Percentiles rank a stretch among this genome's conserved stretches.
Evolutionary conservation across 1,140 invertebrate species (phyloP).

Genomic region (Drosophila lacertosa): DNA sequence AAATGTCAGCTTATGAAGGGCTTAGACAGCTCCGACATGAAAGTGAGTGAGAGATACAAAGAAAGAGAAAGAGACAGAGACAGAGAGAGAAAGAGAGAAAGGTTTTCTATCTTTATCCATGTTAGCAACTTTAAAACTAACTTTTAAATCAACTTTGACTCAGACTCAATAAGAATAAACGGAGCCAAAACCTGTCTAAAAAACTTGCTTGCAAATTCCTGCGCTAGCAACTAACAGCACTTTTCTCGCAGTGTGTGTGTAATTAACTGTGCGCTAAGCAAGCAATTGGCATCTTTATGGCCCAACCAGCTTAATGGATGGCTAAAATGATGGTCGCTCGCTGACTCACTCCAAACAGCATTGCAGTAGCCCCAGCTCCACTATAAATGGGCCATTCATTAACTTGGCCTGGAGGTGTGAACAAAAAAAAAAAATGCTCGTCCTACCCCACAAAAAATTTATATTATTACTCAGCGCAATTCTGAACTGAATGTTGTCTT

Average conservation of each 20-base stretch:
- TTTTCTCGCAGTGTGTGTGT: neutral
- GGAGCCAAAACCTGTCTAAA: too few relatives aligned
- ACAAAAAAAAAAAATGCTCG: slow-evolving; percentile 18
- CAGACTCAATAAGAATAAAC: too few relatives aligned
- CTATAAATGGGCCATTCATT: slow-evolving; percentile 50
- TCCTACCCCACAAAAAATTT: slow-evolving; percentile 44
- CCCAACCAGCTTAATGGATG: neutral
- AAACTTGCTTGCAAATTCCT: too few relatives aligned
- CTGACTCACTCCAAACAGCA: neutral
- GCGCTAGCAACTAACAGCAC: neutral
- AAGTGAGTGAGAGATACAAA: slow-evolving; percentile 29
- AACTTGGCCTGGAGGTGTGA: slow-evolving; percentile 28
- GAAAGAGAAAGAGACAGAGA: too few relatives aligned
- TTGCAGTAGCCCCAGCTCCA: slow-evolving; percentile 38
- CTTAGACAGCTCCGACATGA: slow-evolving; percentile 19
- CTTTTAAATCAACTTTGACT: too few relatives aligned
- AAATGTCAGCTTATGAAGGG: slow-evolving; percentile 3
- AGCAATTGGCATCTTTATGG: slow-evolving; percentile 6
- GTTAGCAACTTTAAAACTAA: too few relatives aligned
- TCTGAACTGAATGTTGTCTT: slow-evolving; percentile 34
- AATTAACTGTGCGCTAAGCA: neutral
- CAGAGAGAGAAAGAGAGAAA: too few relatives aligned
- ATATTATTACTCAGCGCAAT: slow-evolving; percentile 40
- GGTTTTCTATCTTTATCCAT: too few relatives aligned
- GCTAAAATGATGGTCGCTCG: neutral